Percentiles rank a stretch among this genome's conserved stretches.
phyloP scores from a whole-genome alignment of 1,140 invertebrate genomes.

The Ridgeia piscesae region DNA sequence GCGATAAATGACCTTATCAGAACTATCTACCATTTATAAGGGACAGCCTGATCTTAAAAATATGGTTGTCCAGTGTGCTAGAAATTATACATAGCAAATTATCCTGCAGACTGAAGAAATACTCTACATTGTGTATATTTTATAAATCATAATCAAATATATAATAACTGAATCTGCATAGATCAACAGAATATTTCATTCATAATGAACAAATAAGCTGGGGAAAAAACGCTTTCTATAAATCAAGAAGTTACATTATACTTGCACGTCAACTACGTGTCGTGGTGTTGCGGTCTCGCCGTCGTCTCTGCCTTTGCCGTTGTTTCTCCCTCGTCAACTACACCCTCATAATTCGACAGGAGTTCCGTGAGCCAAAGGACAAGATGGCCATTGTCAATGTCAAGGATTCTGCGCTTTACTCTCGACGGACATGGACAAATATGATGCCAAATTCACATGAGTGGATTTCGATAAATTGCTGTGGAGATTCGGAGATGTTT shows the following conservation, averaged over 20 bases:
- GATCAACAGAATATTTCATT: neutral
- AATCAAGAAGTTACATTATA: neutral
- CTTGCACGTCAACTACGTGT: conserved; percentile 27
- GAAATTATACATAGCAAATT: no score
- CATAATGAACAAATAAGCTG: neutral
- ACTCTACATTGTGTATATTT: no score
- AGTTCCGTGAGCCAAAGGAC: conserved; percentile 9
- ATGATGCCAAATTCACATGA: neutral
- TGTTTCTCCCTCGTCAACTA: conserved; percentile 2
- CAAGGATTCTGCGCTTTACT: neutral
- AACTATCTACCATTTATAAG: neutral
- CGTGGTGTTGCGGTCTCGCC: conserved; percentile 30
- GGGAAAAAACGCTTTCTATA: neutral
- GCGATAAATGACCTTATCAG: neutral
- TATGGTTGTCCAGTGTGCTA: neutral
- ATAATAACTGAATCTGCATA: no score
- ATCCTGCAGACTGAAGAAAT: neutral
- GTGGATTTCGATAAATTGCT: neutral
- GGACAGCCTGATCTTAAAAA: neutral
- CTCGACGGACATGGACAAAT: neutral
- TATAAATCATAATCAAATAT: no score
- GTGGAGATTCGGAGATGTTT: neutral
- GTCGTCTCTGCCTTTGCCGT: conserved; percentile 23
- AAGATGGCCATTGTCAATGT: neutral
- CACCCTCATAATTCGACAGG: conserved; percentile 1